Percentiles rank a stretch among this genome's conserved stretches.
Conservation (phyloP, 2,113 vertebrate species). For the Myxocyprinus asiaticus region DNA sequence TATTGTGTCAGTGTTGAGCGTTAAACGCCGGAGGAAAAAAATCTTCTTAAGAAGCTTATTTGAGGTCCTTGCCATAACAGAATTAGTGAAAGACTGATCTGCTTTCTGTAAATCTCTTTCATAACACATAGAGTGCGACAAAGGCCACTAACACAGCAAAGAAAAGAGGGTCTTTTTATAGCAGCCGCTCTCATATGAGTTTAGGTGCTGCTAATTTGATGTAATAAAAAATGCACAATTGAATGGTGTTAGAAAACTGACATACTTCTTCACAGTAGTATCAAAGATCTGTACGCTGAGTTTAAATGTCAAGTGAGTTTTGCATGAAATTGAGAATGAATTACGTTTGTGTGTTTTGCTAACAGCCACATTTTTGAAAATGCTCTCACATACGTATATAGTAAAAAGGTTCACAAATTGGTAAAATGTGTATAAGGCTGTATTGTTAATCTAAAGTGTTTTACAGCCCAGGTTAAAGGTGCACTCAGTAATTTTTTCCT, state of each 20-base stretch:
- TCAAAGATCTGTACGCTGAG: neutral
- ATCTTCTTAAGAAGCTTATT: conserved; percentile 47
- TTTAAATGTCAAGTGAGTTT: conserved; percentile 2
- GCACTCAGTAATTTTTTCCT: too few species aligned
- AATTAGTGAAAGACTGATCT: conserved; percentile 31
- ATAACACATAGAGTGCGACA: conserved; percentile 2
- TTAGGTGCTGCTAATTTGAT: neutral
- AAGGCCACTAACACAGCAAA: conserved; percentile 1
- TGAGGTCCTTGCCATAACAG: conserved; percentile 13
- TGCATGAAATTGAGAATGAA: neutral
- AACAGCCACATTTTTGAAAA: too few species aligned
- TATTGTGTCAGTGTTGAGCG: neutral
- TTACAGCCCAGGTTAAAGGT: too few species aligned
- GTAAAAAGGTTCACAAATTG: too few species aligned
- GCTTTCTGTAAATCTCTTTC: conserved; percentile 41
- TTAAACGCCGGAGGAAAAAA: conserved; percentile 21
- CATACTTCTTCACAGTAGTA: neutral
- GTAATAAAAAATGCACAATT: neutral
- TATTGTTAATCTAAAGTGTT: too few species aligned
- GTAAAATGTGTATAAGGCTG: too few species aligned
- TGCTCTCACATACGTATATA: too few species aligned
- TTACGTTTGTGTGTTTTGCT: neutral
- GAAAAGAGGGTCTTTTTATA: conserved; percentile 9
- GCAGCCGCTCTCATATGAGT: conserved; percentile 12
- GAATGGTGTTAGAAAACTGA: conserved; percentile 2